phyloP scores from a whole-genome alignment of 2,888 invertebrate species.

The Cataglyphis livida region DNA sequence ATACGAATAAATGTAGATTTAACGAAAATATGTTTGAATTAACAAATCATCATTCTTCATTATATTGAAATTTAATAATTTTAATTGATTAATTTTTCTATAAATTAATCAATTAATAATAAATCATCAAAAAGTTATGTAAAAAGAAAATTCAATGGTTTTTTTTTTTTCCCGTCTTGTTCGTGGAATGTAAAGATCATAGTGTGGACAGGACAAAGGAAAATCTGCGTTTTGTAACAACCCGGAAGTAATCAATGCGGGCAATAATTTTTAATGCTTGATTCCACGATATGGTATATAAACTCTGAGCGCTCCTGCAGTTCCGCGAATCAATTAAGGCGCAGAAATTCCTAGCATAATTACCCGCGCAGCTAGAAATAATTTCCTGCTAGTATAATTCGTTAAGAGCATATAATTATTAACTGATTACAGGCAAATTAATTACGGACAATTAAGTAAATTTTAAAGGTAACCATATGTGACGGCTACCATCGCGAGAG shows the following conservation, averaged over 20 bases:
- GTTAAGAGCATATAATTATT: slow-evolving; percentile 57
- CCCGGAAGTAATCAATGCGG: slow-evolving; percentile 49
- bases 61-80: background rate
- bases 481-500: slow-evolving; percentile 44
- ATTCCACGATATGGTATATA: slow-evolving; percentile 56
- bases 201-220: background rate
- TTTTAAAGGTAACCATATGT: slow-evolving; percentile 56
- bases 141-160: background rate
- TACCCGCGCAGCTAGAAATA: slow-evolving; percentile 51
- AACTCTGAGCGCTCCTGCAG: slow-evolving; percentile 39
- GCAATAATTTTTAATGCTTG: slow-evolving; percentile 54
- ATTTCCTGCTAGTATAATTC: slow-evolving; percentile 58
- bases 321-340: slow-evolving; percentile 57
- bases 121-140: background rate
- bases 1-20: background rate
- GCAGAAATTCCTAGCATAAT: slow-evolving; percentile 50
- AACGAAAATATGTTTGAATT: background rate
- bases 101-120: background rate
- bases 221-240: slow-evolving; percentile 44
- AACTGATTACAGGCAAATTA: slow-evolving; percentile 59
- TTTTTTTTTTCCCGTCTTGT: background rate
- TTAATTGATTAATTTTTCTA: background rate
- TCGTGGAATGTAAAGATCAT: slow-evolving; percentile 5
- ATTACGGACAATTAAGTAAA: slow-evolving; percentile 60
- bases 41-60: background rate